Conservation (phyloP, 2,797 vertebrate species). For the Cyprinodon diabolis region DNA sequence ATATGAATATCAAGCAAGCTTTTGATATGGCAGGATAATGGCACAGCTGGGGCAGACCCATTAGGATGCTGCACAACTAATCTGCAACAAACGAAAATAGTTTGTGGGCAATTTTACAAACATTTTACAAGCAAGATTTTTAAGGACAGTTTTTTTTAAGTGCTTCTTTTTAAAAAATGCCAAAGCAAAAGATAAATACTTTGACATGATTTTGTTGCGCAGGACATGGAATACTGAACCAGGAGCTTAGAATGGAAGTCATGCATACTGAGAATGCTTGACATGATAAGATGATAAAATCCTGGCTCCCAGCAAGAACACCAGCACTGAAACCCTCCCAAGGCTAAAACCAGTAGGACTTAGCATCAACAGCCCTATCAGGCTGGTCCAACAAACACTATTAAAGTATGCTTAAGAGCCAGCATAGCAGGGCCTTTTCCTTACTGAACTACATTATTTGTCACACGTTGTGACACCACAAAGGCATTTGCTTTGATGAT, state of each 20-base stretch:
- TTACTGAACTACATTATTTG: constrained; percentile 21
- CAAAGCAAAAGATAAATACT: constrained; percentile 28
- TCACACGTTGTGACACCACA: constrained; percentile 36
- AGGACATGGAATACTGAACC: constrained; percentile 43
- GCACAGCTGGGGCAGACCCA: constrained; percentile 14
- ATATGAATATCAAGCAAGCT: constrained; percentile 69
- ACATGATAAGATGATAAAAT: constrained; percentile 49
- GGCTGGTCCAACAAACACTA: constrained; percentile 33
- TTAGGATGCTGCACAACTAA: constrained; percentile 22
- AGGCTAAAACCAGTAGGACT: constrained; percentile 50
- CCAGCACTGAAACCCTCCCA: constrained; percentile 44
- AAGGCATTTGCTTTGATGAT: constrained; percentile 57
- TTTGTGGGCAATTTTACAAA: constrained; percentile 12
- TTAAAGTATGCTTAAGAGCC: constrained; percentile 13
- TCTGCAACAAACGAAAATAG: constrained; percentile 32
- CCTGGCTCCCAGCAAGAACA: constrained; percentile 46
- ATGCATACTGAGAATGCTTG: constrained; percentile 15
- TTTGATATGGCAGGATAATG: constrained; percentile 55
- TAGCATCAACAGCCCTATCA: constrained; percentile 49
- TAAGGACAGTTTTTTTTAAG: constrained; percentile 2
- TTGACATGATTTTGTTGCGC: background rate
- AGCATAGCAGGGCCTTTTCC: constrained; percentile 12
- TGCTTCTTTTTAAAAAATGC: constrained; percentile 17
- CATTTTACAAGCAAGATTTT: background rate
- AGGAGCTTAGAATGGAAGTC: constrained; percentile 42